These are phyloP conservation scores for Rotaria macrura DNA, from an alignment of 2,888 invertebrate genomes.

Conservation along the genomic window DNA sequence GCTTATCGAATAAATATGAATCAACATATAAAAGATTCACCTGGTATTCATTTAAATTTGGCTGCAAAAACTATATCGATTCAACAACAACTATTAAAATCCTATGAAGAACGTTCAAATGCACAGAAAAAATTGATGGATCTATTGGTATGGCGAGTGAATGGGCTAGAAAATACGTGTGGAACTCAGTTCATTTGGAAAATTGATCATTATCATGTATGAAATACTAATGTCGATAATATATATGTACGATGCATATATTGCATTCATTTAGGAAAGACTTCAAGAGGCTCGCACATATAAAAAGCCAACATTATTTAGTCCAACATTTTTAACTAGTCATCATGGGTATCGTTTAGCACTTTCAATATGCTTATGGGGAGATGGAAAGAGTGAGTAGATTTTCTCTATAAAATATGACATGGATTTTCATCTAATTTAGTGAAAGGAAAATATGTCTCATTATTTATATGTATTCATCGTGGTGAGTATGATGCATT, in stretches of 20 bases:
- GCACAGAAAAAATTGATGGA: constrained; percentile 36
- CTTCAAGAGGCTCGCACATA: constrained; percentile 45
- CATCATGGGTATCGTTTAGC: constrained; percentile 50
- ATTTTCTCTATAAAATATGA: background rate
- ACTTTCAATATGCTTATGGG: constrained; percentile 44
- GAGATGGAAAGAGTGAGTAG: constrained; percentile 42
- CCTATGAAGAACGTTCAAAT: constrained; percentile 36
- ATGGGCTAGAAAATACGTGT: constrained; percentile 45
- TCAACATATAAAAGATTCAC: constrained; percentile 45
- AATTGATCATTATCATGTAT: constrained; percentile 42
- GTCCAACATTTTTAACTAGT: constrained; percentile 47
- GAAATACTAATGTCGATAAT: background rate
- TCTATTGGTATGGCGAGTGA: constrained; percentile 38
- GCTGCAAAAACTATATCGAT: constrained; percentile 44
- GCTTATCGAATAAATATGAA: background rate
- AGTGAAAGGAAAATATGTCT: constrained; percentile 42
- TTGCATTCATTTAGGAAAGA: constrained; percentile 36
- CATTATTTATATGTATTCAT: constrained; percentile 41
- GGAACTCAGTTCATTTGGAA: constrained; percentile 49
- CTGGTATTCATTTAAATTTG: constrained; percentile 43
- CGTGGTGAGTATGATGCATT: constrained; percentile 42
- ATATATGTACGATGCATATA: too few relatives aligned
- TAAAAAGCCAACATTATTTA: constrained; percentile 44
- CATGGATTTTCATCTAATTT: background rate
- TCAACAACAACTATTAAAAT: constrained; percentile 39